These are phyloP conservation scores for Baccha elongata DNA, from an alignment of 2,888 invertebrate species.

Conservation along the genomic window DNA sequence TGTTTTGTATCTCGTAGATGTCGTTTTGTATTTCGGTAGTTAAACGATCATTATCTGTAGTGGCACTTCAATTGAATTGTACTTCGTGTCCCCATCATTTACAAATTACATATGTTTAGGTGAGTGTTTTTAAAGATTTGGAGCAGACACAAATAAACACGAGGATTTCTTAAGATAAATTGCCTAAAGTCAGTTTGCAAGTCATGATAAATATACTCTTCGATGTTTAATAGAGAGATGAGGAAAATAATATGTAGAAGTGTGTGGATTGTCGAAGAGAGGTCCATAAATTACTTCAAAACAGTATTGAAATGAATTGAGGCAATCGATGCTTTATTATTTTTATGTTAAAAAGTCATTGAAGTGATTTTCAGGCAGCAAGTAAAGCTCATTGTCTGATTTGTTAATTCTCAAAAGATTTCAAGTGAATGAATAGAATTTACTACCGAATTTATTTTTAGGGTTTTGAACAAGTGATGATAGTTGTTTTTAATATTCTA, in stretches of 20 bases:
- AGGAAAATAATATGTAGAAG: not conserved
- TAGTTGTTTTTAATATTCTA: too few relatives aligned
- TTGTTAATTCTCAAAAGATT: too few relatives aligned
- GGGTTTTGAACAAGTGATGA: too few relatives aligned
- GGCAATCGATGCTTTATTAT: conserved; percentile 10
- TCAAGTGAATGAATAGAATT: too few relatives aligned
- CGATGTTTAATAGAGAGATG: conserved; percentile 13
- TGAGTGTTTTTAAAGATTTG: conserved; percentile 54
- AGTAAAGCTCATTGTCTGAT: too few relatives aligned
- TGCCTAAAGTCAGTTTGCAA: conserved; percentile 35
- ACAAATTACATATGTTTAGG: conserved; percentile 67
- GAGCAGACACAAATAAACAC: conserved; percentile 18
- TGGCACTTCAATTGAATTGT: conserved; percentile 71
- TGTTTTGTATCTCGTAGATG: conserved; percentile 4
- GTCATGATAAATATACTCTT: conserved; percentile 49
- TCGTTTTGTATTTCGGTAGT: conserved; percentile 65
- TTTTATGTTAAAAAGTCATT: not conserved
- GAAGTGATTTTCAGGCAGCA: not conserved
- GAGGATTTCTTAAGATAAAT: conserved; percentile 1
- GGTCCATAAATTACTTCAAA: conserved; percentile 38
- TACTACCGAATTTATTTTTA: too few relatives aligned
- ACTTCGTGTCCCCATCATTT: conserved; percentile 69
- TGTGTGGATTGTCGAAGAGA: not conserved
- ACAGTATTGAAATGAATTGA: conserved; percentile 18
- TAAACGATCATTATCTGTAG: conserved; percentile 70